phyloP scores from a whole-genome alignment of 2,113 vertebrate genomes.

The Gallinago paraguaiae region DNA sequence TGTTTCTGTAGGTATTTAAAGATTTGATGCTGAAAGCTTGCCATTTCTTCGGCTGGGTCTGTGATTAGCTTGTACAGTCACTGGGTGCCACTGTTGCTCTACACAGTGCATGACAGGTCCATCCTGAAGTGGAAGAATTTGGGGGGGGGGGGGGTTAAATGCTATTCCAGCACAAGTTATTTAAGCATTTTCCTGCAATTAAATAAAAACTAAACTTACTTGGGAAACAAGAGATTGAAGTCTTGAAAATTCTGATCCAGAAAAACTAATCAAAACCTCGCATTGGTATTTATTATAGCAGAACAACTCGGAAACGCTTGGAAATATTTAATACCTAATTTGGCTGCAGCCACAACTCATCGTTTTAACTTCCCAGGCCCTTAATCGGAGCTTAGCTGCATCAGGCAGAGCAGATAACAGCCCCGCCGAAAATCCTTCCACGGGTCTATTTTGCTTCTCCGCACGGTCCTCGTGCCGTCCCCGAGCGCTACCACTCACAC shows the following conservation, averaged over 20 bases:
- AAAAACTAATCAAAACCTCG: slow-evolving; percentile 58
- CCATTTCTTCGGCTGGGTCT: not conserved
- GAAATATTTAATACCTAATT: slow-evolving; percentile 65
- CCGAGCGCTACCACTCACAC: fast-evolving
- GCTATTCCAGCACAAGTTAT: slow-evolving; percentile 32
- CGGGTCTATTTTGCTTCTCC: not conserved
- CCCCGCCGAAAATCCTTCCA: slow-evolving; percentile 8
- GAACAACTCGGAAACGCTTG: slow-evolving; percentile 26
- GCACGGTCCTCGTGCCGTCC: not conserved
- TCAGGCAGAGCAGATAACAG: slow-evolving; percentile 38
- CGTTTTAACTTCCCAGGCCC: slow-evolving; percentile 39
- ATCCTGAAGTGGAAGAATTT: not conserved
- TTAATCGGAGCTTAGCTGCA: slow-evolving; percentile 58
- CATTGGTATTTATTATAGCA: slow-evolving; percentile 34
- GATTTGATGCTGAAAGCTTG: not conserved
- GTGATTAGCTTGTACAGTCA: slow-evolving; percentile 36
- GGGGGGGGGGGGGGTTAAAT: not conserved
- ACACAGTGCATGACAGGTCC: not conserved
- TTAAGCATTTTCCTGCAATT: slow-evolving; percentile 43
- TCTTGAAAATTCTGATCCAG: slow-evolving; percentile 41
- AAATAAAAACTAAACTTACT: slow-evolving; percentile 38
- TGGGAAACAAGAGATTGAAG: slow-evolving; percentile 2
- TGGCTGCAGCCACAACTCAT: slow-evolving; percentile 42
- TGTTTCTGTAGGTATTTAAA: not conserved
- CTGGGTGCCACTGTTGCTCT: slow-evolving; percentile 70